A percentile compares a stretch with the other conserved stretches of the same genome.
These are phyloP conservation scores for Oryzias javanicus DNA, from an alignment of 2,113 vertebrate genomes.

Conservation along the genomic window DNA sequence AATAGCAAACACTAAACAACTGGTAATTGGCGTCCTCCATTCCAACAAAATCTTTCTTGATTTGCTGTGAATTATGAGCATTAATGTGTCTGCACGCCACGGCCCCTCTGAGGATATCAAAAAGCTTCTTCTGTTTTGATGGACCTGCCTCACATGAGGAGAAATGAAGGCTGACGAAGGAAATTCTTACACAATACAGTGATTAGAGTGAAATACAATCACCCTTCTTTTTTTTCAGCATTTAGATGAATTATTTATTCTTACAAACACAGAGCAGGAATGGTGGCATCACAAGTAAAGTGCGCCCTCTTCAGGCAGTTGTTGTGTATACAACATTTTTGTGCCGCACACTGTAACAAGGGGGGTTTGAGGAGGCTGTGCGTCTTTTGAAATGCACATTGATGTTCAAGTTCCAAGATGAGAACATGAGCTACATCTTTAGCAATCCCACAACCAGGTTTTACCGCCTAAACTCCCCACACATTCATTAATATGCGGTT, in stretches of 20 bases:
- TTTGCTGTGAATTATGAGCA: slow-evolving; percentile 64
- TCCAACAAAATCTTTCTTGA: slow-evolving; percentile 62
- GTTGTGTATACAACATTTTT: background rate
- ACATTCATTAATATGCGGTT: slow-evolving; percentile 75
- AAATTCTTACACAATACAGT: background rate
- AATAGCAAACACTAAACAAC: slow-evolving; percentile 71
- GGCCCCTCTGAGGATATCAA: slow-evolving; percentile 59
- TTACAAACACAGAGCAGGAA: background rate
- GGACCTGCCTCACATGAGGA: slow-evolving; percentile 61
- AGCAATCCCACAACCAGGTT: slow-evolving; percentile 39
- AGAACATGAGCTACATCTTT: background rate
- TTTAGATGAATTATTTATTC: no score
- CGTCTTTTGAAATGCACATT: slow-evolving; percentile 5
- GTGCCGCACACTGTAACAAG: background rate
- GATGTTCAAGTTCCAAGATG: slow-evolving; percentile 22
- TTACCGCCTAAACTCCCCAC: slow-evolving; percentile 44
- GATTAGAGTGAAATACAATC: no score
- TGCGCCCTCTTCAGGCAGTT: slow-evolving; percentile 69
- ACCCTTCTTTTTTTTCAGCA: no score
- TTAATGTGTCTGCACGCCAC: slow-evolving; percentile 50
- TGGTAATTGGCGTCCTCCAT: slow-evolving; percentile 64
- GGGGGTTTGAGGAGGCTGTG: slow-evolving; percentile 1
- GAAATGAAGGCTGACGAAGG: slow-evolving; percentile 36
- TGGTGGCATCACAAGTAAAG: slow-evolving; percentile 59
- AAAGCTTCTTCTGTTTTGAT: slow-evolving; percentile 55